phyloP scores from a whole-genome alignment of 2,888 invertebrate genomes.

The Pollenia angustigena region DNA sequence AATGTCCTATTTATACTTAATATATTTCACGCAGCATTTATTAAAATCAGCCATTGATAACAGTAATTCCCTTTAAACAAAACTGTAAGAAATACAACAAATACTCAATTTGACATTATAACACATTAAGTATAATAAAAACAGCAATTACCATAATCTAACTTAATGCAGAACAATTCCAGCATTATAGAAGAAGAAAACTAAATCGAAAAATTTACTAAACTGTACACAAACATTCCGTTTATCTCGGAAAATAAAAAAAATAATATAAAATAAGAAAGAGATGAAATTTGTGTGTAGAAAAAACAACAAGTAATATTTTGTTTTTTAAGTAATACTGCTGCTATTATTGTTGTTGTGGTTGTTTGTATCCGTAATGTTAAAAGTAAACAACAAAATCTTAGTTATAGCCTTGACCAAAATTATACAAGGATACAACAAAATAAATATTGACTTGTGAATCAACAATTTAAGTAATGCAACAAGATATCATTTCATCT shows the following conservation, averaged over 20 bases:
- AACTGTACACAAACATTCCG: slow-evolving; percentile 32
- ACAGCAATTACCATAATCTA: slow-evolving; percentile 70
- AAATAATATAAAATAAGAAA: neutral
- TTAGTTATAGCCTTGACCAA: slow-evolving; percentile 61
- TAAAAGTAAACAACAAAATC: slow-evolving; percentile 51
- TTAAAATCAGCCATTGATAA: slow-evolving; percentile 53
- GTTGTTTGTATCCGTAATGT: slow-evolving; percentile 34
- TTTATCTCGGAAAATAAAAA: slow-evolving; percentile 44
- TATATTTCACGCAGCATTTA: slow-evolving; percentile 16
- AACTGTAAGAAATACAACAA: slow-evolving; percentile 66
- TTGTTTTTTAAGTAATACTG: slow-evolving; percentile 27
- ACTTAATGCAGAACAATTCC: slow-evolving; percentile 67
- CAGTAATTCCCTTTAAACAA: slow-evolving; percentile 47
- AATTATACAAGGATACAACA: slow-evolving; percentile 40
- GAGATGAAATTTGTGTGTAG: neutral
- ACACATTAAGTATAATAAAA: slow-evolving; percentile 65
- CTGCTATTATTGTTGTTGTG: neutral
- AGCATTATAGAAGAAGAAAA: slow-evolving; percentile 33
- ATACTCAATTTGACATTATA: slow-evolving; percentile 75
- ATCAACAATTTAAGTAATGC: slow-evolving; percentile 68
- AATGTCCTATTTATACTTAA: neutral
- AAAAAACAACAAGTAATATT: slow-evolving; percentile 28
- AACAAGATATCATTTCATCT: slow-evolving; percentile 61
- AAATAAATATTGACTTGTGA: slow-evolving; percentile 70
- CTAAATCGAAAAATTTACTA: slow-evolving; percentile 4